These are phyloP conservation scores for Halichoerus grypus DNA, from an alignment of 2,113 vertebrate genomes.

Conservation along the genomic window DNA sequence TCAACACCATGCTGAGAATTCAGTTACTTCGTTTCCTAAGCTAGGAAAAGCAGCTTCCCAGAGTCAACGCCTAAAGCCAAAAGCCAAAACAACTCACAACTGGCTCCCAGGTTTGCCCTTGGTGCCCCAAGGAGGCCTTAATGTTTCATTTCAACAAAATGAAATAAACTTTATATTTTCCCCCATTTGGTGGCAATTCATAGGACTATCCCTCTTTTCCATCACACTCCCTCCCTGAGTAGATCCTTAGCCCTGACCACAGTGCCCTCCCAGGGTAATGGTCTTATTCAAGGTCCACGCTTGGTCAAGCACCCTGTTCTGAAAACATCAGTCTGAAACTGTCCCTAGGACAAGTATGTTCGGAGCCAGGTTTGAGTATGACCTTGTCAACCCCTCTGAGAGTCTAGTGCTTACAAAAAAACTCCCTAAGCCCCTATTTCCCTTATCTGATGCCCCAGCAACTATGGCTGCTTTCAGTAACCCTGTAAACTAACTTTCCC, in stretches of 20 bases:
- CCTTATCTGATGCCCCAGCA: neutral
- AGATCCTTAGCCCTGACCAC: neutral
- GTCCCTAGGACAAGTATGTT: neutral
- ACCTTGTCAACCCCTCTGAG: neutral
- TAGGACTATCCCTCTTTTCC: neutral
- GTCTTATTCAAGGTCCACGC: neutral
- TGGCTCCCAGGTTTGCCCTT: neutral
- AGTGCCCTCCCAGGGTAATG: neutral
- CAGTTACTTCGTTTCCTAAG: neutral
- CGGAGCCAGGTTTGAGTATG: neutral
- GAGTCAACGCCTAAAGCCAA: neutral
- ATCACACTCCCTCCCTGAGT: neutral
- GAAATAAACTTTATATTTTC: neutral
- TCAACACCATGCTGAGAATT: neutral
- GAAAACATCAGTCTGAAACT: slow-evolving; percentile 50
- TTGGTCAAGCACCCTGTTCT: slow-evolving; percentile 16
- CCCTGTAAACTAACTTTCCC: neutral
- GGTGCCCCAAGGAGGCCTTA: neutral
- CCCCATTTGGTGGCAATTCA: neutral
- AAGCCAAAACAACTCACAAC: neutral
- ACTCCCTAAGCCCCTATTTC: neutral
- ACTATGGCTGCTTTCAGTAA: neutral
- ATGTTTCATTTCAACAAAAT: slow-evolving; percentile 43
- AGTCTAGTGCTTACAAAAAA: slow-evolving; percentile 45
- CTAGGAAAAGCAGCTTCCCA: neutral